Percentiles rank a stretch among this genome's conserved stretches.
These are phyloP conservation scores for Chironomus tepperi DNA, from an alignment of 1,140 invertebrate genomes.

Conservation along the genomic window DNA sequence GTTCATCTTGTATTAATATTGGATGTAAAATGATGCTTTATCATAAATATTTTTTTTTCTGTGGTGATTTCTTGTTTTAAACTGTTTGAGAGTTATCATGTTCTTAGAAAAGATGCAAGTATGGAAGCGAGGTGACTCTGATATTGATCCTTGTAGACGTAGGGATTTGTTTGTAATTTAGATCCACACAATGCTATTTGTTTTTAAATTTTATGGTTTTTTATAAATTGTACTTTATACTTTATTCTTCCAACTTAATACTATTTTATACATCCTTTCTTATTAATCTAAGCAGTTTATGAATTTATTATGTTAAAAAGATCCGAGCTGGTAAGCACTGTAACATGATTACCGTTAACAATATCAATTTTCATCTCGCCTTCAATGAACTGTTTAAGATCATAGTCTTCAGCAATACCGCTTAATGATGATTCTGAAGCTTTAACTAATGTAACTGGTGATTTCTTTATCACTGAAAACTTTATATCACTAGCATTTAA, in stretches of 20 bases:
- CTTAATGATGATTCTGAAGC: conserved; percentile 46
- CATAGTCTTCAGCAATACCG: conserved; percentile 52
- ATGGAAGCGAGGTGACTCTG: too few relatives aligned
- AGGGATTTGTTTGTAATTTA: background rate
- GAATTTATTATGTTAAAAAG: conserved; percentile 30
- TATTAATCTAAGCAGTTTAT: background rate
- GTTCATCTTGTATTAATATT: background rate
- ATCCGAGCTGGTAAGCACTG: conserved; percentile 55
- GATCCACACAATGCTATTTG: too few relatives aligned
- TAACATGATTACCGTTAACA: conserved; percentile 59
- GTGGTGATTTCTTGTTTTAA: too few relatives aligned
- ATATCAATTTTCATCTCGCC: conserved; percentile 44
- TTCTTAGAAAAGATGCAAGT: too few relatives aligned
- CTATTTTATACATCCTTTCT: too few relatives aligned
- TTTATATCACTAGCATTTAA: conserved; percentile 42
- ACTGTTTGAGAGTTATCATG: too few relatives aligned
- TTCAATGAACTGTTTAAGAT: conserved; percentile 46
- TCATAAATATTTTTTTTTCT: too few relatives aligned
- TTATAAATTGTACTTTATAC: too few relatives aligned
- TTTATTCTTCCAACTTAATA: too few relatives aligned
- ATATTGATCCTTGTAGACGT: background rate
- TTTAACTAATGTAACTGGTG: conserved; percentile 52
- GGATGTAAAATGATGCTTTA: background rate
- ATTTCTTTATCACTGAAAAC: conserved; percentile 39
- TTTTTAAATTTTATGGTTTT: too few relatives aligned